Base-by-base conservation (phyloP, 2,797 vertebrate species). In the Malurus splendens region DNA sequence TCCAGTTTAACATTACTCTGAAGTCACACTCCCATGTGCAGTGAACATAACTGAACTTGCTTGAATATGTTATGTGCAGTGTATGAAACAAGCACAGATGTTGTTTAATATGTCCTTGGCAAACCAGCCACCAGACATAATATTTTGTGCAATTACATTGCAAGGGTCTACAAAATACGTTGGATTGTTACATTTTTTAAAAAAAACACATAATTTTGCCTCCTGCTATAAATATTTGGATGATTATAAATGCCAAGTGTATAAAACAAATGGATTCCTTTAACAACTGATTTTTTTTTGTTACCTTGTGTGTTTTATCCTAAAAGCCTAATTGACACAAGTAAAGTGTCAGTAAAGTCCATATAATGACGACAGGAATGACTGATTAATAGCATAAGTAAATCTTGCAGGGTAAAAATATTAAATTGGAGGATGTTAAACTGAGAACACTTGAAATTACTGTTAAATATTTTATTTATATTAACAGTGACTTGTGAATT, bases 151-250 rank as follows among this genome's bases (percentile, higher is more conserved):
- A 27, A 61, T 45, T 71, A 17, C 13, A 83, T 38, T 60, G 38
- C n/a, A 78, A 72, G 19, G 8, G 3, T 79, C 12, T 57, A 66
- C 19, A 70, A 90, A 79, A 41, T 73, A 32, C 5, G 2, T 54
- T 28, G 20, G 13, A 48, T 65, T 70, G 86, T 82, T 64, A 18
- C 60, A 41, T 62, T 41, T 62, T 41, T 3, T 41, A 38, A 52
- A 42, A 42, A 14, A 22, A 1, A 0, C 3, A 1, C 5, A 30
- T 44, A 0, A 0, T 44, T 92, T 80, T 82, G 8, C 44, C 6
- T 77, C 12, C 20, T 60, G 51, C 66, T 72, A 56, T 61, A 42
- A 82, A 78, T 62, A 28, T 75, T 65, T 81, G 48, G 8, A 55
- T 72, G 3, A 70, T 70, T 70, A 42, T 22, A 74, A 73, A 77